Evolutionary conservation across 2,113 vertebrate species (phyloP).

Genomic region (Pionites leucogaster): DNA sequence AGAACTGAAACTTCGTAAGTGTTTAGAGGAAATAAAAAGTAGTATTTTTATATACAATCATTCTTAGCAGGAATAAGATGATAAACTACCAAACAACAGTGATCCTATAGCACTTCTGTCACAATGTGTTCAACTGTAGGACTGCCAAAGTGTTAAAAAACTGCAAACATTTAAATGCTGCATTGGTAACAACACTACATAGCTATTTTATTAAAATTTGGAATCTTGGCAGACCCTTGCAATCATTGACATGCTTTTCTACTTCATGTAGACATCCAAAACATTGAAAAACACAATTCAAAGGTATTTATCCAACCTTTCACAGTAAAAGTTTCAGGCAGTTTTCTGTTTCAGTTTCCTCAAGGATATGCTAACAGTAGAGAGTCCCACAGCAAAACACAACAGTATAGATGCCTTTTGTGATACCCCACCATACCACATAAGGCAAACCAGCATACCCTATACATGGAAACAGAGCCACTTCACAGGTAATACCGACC

Average conservation of each 20-base stretch:
- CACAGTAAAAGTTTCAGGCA: neutral
- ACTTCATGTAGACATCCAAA: neutral
- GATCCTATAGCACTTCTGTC: neutral
- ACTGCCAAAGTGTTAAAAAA: neutral
- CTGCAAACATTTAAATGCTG: neutral
- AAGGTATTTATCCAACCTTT: neutral
- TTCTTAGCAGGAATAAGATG: neutral
- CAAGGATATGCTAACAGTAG: fast-evolving
- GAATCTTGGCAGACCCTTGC: neutral
- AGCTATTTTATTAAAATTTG: neutral
- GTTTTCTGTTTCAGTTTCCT: neutral
- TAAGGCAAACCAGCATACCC: neutral
- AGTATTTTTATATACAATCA: neutral
- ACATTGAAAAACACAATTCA: neutral
- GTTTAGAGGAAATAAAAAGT: neutral
- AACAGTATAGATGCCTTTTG: neutral
- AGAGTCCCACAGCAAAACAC: neutral
- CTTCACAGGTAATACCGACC: fast-evolving
- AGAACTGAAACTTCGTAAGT: neutral
- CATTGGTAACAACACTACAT: neutral
- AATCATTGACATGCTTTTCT: neutral
- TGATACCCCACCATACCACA: neutral
- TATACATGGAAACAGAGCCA: fast-evolving
- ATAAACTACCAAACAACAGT: neutral
- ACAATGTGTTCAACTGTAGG: neutral